These are phyloP conservation scores for Drosophila kepulauana DNA, from an alignment of 1,140 invertebrate genomes.

Conservation along the genomic window DNA sequence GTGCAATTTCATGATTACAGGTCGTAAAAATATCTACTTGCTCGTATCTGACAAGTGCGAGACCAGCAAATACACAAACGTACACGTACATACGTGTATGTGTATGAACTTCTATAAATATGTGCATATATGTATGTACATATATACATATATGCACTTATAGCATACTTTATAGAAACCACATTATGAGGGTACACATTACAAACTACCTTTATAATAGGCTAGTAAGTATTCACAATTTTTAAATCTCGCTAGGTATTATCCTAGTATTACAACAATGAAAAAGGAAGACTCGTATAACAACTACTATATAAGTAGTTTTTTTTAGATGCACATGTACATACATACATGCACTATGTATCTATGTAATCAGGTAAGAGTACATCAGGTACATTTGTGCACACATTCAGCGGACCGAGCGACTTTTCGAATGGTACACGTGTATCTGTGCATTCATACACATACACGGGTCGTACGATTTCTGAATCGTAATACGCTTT, in stretches of 20 bases:
- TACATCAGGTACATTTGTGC: constrained; percentile 9
- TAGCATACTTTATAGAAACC: not conserved
- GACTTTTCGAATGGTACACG: constrained; percentile 9
- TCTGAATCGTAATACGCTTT: constrained; percentile 7
- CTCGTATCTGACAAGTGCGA: constrained; percentile 3
- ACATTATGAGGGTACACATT: constrained; percentile 6
- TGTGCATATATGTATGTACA: not conserved
- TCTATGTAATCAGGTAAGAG: constrained; percentile 35
- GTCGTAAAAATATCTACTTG: constrained; percentile 12
- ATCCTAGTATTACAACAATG: too few species aligned
- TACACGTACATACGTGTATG: constrained; percentile 21
- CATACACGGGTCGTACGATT: constrained; percentile 17
- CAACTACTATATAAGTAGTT: too few species aligned
- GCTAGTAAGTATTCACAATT: constrained; percentile 4
- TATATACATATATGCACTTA: constrained; percentile 19
- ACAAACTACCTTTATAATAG: not conserved
- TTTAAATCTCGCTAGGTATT: too few species aligned
- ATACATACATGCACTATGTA: constrained; percentile 12
- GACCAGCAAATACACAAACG: constrained; percentile 5
- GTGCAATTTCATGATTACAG: constrained; percentile 9
- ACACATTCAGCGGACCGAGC: not conserved
- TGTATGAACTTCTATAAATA: not conserved
- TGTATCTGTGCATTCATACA: constrained; percentile 10
- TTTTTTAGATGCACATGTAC: constrained; percentile 10
- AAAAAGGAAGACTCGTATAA: too few species aligned